Evolutionary conservation across 2,888 invertebrate species (phyloP), one percentile per base, ranked within the genome.

Genomic region (Drosophila austrosaltans): DNA sequence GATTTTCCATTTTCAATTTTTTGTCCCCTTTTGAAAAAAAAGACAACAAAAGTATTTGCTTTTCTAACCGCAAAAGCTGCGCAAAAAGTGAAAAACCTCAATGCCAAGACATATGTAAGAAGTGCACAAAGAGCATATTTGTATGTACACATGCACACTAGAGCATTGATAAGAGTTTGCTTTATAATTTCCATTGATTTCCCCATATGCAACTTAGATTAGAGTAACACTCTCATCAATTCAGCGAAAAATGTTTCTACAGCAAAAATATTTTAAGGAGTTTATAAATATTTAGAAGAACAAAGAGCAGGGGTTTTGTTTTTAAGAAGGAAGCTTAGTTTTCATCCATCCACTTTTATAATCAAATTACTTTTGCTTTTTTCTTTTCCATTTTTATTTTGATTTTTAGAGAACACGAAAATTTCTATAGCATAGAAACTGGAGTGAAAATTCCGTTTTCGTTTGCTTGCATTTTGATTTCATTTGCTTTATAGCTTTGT

Each of bases 1-100:
- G 79, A 76, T 79, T 82, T 48, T 48, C 48, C 48, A 77, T 76
- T 73, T 57, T 72, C 2, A 10, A 58, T 30, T 12, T 44, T 28
- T 42, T 16, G 1, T 10, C 56, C 8, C 32, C 16, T 32, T 28
- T 6, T 7, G 10, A 8, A 36, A 22, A 28, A 64, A 6, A 62
- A 48, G 70, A 75, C 66, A 69, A 72, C 22, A 58, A 58, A 71
- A 78, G 63, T 48, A 79, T 80, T 42, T 40, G 67, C 62, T 42
- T 60, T 66, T 66, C 77, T 70, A 63, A 72, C 78, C 53, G 56
- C 66, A 75, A 57, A 63, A 40, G n/a, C 39, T 39, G 48, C 69
- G 60, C 66, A 54, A 68, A 66, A 65, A 59, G 2, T 61, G 57
- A 72, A 72, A 72, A 78, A 71, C 70, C 67, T 58, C 73, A 70